A percentile compares a stretch with the other conserved stretches of the same genome.
Conservation (phyloP, 2,888 invertebrate species). For the Pelosia muscerda region DNA sequence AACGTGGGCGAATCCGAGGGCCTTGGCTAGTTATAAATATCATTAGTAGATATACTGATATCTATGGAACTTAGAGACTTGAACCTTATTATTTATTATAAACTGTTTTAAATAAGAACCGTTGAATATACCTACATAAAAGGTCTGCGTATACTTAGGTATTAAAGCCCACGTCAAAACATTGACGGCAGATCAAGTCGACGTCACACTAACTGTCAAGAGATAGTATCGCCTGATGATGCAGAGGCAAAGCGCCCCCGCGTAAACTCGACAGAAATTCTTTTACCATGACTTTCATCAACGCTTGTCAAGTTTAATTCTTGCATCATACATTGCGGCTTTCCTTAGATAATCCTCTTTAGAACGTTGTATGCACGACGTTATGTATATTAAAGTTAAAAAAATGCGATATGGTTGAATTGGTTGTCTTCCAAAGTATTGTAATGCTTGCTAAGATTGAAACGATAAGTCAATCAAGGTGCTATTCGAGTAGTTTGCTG, state of each 20-base stretch:
- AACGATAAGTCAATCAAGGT: conserved; percentile 76
- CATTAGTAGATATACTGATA: no score
- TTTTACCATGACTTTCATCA: background rate
- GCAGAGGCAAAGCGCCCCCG: conserved; percentile 69
- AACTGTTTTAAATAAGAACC: background rate
- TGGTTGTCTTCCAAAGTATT: conserved; percentile 19
- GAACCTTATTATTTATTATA: background rate
- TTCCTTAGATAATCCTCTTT: background rate
- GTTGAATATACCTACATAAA: background rate
- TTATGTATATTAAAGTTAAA: conserved; percentile 11
- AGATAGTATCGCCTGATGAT: conserved; percentile 75
- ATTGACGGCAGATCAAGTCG: conserved; percentile 68
- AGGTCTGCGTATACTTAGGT: conserved; percentile 17
- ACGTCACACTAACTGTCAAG: conserved; percentile 56
- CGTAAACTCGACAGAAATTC: conserved; percentile 54
- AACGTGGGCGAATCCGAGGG: no score
- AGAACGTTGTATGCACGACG: background rate
- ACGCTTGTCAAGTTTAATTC: background rate
- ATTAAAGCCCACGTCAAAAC: conserved; percentile 69
- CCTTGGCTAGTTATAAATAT: no score
- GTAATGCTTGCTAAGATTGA: conserved; percentile 54
- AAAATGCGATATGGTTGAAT: background rate
- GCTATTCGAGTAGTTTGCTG: conserved; percentile 56
- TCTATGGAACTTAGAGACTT: background rate
- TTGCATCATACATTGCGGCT: conserved; percentile 9